Percentiles rank a stretch among this genome's conserved stretches.
Evolutionary conservation across 37 sponge, comb jelly and placozoan genomes (phyloP).

Genomic region (Corticium candelabrum): DNA sequence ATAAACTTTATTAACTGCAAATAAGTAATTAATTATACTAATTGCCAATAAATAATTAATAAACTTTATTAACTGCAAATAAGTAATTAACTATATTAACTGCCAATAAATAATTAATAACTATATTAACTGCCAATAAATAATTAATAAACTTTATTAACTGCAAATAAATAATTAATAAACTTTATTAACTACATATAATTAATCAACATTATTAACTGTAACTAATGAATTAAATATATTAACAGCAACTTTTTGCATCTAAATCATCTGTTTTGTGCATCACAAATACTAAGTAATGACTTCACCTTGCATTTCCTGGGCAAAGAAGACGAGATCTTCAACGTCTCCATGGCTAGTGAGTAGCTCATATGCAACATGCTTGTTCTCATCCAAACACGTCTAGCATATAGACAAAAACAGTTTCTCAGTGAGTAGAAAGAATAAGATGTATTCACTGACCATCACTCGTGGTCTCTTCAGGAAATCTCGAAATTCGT

Average conservation of each 20-base stretch:
- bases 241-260: too few species aligned
- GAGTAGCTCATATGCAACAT: conserved; percentile 72
- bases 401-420: conserved; percentile 13
- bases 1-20: too few species aligned
- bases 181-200: too few species aligned
- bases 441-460: neutral
- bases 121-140: too few species aligned
- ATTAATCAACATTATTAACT: neutral
- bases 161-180: too few species aligned
- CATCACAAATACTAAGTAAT: neutral
- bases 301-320: conserved; percentile 61
- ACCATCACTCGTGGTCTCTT: conserved; percentile 31
- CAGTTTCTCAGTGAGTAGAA: neutral
- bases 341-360: conserved; percentile 83
- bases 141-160: too few species aligned
- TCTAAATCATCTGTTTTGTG: neutral
- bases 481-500: conserved; percentile 65
- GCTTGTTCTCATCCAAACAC: conserved; percentile 53
- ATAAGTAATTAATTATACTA: too few species aligned
- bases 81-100: too few species aligned
- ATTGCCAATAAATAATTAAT: too few species aligned
- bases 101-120: too few species aligned
- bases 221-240: too few species aligned
- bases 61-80: too few species aligned
- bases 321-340: conserved; percentile 83